phyloP scores from a whole-genome alignment of 2,113 vertebrate species.

The Athene cunicularia region DNA sequence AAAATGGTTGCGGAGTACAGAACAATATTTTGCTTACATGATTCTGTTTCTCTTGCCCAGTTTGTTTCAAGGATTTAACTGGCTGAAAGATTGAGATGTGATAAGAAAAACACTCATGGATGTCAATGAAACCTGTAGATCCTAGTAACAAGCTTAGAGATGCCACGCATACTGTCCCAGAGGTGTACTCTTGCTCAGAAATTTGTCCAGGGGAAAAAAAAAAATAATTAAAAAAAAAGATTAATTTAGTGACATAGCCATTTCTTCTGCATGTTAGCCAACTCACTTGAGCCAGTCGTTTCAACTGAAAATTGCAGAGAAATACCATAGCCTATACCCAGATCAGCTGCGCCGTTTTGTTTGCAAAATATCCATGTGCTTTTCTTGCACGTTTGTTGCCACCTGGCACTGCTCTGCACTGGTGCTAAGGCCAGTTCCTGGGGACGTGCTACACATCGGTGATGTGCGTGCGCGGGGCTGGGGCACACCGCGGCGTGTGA shows the following conservation, averaged over 20 bases:
- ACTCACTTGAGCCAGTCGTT: not conserved
- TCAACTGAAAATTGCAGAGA: not conserved
- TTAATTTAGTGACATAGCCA: not conserved
- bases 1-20: not conserved
- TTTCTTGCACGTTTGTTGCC: not conserved
- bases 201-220: not conserved
- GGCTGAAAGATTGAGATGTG: not conserved
- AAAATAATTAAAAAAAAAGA: not conserved
- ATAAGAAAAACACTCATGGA: not conserved
- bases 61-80: not conserved
- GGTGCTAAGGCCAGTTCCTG: not conserved
- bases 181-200: not conserved
- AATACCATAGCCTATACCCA: not conserved
- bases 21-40: not conserved
- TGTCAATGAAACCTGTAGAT: not conserved
- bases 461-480: not conserved
- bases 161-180: not conserved
- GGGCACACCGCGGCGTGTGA: fast-evolving
- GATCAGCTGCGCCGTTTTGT: not conserved
- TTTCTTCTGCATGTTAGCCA: not conserved
- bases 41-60: not conserved
- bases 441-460: fast-evolving
- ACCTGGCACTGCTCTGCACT: not conserved
- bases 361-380: fast-evolving
- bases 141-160: not conserved